These are phyloP conservation scores for Drosophila tropicalis DNA, from an alignment of 1,140 invertebrate genomes.

Conservation along the genomic window DNA sequence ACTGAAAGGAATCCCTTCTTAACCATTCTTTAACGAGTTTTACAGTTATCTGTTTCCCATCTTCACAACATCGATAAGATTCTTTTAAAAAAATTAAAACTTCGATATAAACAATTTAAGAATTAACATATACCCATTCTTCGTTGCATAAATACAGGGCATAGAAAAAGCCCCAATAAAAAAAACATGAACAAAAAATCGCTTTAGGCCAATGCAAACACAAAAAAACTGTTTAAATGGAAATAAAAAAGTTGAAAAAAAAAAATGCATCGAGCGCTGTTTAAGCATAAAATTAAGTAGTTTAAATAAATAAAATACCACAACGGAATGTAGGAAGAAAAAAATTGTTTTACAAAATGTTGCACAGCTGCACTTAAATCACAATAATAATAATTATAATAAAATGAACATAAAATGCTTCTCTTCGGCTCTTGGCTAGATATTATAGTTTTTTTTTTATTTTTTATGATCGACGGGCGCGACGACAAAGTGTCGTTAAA, in stretches of 20 bases:
- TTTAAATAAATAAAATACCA: conserved; percentile 73
- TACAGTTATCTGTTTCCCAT: no score
- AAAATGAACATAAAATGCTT: conserved; percentile 33
- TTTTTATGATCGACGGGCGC: conserved; percentile 37
- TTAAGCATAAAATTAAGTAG: conserved; percentile 80
- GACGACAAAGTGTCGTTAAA: conserved; percentile 63
- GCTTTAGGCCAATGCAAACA: conserved; percentile 23
- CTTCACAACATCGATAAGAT: no score
- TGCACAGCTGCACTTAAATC: conserved; percentile 57
- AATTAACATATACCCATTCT: background rate
- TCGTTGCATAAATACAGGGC: background rate
- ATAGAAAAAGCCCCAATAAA: conserved; percentile 18
- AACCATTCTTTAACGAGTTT: no score
- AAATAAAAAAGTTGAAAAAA: conserved; percentile 38
- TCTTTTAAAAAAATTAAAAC: no score
- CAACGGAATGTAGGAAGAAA: conserved; percentile 32
- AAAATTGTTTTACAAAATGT: conserved; percentile 49
- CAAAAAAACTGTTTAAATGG: conserved; percentile 58
- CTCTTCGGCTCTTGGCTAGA: conserved; percentile 30
- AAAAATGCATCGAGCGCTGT: conserved; percentile 61
- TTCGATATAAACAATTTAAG: no score
- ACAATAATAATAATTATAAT: conserved; percentile 49
- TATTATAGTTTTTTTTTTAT: conserved; percentile 40
- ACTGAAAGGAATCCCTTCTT: no score
- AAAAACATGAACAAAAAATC: conserved; percentile 34